A percentile compares a stretch with the other conserved stretches of the same genome.
Evolutionary conservation across 2,113 vertebrate genomes (phyloP).

Genomic region (Raja brachyura): DNA sequence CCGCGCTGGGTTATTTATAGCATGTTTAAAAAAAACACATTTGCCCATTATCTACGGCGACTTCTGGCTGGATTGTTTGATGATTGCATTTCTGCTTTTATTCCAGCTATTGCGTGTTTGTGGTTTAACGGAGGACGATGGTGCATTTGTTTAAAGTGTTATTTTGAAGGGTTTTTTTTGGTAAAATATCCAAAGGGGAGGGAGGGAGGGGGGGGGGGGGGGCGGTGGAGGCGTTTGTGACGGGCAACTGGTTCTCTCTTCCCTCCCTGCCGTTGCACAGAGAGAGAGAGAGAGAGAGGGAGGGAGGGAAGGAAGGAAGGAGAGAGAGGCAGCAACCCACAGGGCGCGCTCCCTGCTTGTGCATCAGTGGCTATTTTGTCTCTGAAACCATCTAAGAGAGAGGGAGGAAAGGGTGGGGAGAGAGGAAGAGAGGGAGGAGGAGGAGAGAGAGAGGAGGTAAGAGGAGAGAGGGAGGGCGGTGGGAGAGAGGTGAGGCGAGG

Average conservation of each 20-base stretch:
- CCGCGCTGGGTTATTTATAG: slow-evolving; percentile 4
- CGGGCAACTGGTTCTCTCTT: background rate
- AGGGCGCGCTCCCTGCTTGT: background rate
- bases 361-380: background rate
- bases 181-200: background rate
- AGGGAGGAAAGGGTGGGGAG: background rate
- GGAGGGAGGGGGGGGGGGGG: slow-evolving; percentile 10
- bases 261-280: background rate
- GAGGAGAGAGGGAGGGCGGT: too few species aligned
- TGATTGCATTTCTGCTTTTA: background rate
- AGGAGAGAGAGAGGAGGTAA: background rate
- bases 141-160: background rate
- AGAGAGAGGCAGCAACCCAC: background rate
- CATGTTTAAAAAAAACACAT: background rate
- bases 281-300: background rate
- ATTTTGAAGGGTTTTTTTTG: background rate
- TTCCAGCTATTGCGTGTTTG: background rate
- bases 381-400: too few species aligned
- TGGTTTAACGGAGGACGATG: background rate
- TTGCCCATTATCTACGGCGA: background rate
- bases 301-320: too few species aligned
- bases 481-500: too few species aligned
- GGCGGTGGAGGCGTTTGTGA: background rate
- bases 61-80: background rate
- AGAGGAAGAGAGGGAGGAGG: background rate